Conservation (phyloP, 2,113 vertebrate species). For the Phrynocephalus versicolor region DNA sequence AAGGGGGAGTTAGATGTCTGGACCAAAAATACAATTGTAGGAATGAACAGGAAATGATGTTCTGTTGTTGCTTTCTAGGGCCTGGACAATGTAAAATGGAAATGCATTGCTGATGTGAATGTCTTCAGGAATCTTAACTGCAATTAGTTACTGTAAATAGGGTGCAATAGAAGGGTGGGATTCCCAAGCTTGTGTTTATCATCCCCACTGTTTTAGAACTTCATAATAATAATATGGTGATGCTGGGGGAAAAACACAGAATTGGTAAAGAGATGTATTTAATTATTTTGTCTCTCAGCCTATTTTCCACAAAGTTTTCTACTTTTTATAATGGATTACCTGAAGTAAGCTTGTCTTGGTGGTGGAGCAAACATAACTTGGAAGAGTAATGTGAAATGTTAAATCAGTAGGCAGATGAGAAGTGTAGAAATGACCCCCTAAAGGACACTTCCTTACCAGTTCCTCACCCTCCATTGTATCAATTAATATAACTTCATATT, state of each 20-base stretch:
- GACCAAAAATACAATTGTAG: background rate
- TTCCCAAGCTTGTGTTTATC: background rate
- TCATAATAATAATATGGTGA: background rate
- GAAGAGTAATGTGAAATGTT: background rate
- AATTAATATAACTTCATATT: background rate
- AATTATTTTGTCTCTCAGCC: background rate
- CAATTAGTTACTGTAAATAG: background rate
- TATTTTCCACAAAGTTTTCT: background rate
- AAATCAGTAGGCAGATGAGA: background rate
- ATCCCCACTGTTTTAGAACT: too few relatives aligned
- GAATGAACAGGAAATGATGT: background rate
- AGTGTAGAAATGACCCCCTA: background rate
- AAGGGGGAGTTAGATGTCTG: background rate
- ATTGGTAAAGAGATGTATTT: too few relatives aligned
- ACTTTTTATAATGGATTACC: background rate
- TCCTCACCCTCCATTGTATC: background rate
- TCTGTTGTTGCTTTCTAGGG: background rate
- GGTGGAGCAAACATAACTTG: background rate
- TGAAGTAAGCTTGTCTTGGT: background rate
- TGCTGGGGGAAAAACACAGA: too few relatives aligned
- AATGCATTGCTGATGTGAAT: accelerated
- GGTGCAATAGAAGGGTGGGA: background rate
- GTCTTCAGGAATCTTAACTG: conserved; percentile 24
- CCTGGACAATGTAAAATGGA: background rate
- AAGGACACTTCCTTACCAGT: background rate